Base-by-base conservation (phyloP, 2,888 invertebrate genomes). In the Anoncus sp. region DNA sequence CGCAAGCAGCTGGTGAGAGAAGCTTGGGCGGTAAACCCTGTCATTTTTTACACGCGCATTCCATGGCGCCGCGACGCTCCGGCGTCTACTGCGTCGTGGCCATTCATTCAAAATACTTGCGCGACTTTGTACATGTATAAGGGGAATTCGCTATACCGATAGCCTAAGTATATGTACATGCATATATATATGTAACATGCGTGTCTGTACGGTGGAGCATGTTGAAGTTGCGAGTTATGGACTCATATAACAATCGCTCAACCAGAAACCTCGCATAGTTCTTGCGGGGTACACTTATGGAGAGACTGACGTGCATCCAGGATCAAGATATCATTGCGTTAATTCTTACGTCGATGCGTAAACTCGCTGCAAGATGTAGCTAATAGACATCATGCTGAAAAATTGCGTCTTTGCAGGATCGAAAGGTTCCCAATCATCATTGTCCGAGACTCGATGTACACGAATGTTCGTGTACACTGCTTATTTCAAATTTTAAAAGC, bases 31-130 rank as follows among this genome's bases (percentile, higher is more conserved):
- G 60, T 40, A 24, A 85, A 87, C 82, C 87, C 86, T 83, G 83
- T 87, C 84, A 87, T 85, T 86, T 83, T 84, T 84, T 83, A 78
- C 74, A 72, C 70, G 77, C 76, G 83, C 81, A 85, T 84, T 82
- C 84, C 81, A 60, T 66, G 83, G 80, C 84, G 83, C 83, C 83
- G 74, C 55, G 82, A 74, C 70, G 80, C 75, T 51, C 57, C 59
- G 74, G 74, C 77, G 77, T 75, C 78, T 75, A 45, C 63, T 49
- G 24, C 60, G 20, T 45, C 16, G 35, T 18, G 53, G 22, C 65
- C 66, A 65, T 70, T 69, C 55, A 55, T 60, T 45, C 16, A 45
- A 57, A 24, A 57, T 10, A 24, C 31, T n/a, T n/a, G n/a, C n/a
- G 47, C 60, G 60, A 40, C 75, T 75, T 55, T 40, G 16, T 59